Conservation (phyloP, 2,113 vertebrate genomes). For the Dinomys branickii region DNA sequence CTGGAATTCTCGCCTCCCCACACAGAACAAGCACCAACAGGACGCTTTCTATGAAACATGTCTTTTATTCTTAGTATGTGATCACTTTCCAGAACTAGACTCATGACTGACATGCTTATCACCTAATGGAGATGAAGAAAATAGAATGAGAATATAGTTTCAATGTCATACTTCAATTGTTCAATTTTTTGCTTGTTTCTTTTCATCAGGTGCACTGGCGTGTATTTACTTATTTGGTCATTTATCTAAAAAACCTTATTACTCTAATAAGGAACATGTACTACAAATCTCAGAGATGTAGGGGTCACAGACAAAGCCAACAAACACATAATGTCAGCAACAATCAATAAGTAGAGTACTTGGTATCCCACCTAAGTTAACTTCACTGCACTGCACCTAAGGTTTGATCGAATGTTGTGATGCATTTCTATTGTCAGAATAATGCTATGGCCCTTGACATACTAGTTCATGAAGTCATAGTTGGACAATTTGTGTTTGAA, state of each 20-base stretch:
- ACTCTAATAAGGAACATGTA: neutral
- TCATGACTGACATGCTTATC: conserved; percentile 14
- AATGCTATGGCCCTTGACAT: neutral
- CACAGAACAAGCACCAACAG: conserved; percentile 82
- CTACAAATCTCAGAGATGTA: neutral
- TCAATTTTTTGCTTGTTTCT: neutral
- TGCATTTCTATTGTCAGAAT: neutral
- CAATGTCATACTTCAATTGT: neutral
- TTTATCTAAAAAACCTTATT: neutral
- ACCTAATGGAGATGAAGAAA: conserved; percentile 22
- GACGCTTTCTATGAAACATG: conserved; percentile 78
- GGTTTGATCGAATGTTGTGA: neutral
- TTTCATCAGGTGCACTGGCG: neutral
- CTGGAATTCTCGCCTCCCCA: conserved; percentile 71
- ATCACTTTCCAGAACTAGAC: conserved; percentile 79
- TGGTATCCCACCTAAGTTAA: conserved; percentile 64
- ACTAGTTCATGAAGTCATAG: neutral
- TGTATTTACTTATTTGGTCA: neutral
- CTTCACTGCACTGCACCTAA: neutral
- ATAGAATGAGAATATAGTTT: neutral
- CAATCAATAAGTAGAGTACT: neutral
- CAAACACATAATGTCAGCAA: neutral
- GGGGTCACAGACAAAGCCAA: neutral
- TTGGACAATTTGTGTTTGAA: neutral
- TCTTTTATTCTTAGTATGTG: conserved; percentile 78